A percentile compares a stretch with the other conserved stretches of the same genome.
phyloP scores from a whole-genome alignment of 2,113 vertebrate genomes.

The Eleginops maclovinus region DNA sequence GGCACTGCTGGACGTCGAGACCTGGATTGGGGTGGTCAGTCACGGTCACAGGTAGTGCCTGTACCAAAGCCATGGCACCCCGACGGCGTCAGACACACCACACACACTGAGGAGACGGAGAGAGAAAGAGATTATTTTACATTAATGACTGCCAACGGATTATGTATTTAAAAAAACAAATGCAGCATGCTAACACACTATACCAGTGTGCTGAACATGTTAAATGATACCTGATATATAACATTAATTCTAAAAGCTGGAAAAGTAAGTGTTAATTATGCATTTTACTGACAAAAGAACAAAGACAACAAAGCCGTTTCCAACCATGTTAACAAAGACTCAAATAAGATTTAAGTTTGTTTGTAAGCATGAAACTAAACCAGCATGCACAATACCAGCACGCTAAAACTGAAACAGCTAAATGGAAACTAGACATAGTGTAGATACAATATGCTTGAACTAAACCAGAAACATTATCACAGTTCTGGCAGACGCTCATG shows the following conservation, averaged over 20 bases:
- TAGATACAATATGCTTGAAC: neutral
- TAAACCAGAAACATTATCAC: neutral
- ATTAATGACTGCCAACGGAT: too few relatives aligned
- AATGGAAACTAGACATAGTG: neutral
- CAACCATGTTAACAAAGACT: too few relatives aligned
- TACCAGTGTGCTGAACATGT: too few relatives aligned
- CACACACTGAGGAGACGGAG: conserved; percentile 80
- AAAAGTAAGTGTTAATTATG: too few relatives aligned
- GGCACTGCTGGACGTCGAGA: conserved; percentile 79
- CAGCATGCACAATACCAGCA: neutral
- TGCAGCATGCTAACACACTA: too few relatives aligned
- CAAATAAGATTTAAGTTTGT: too few relatives aligned
- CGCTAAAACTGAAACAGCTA: neutral
- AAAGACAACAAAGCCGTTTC: too few relatives aligned
- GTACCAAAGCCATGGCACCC: conserved; percentile 93
- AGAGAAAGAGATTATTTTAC: conserved; percentile 25
- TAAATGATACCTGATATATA: too few relatives aligned
- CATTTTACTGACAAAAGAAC: too few relatives aligned
- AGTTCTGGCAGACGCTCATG: neutral
- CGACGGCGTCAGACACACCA: conserved; percentile 72
- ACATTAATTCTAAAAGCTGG: too few relatives aligned
- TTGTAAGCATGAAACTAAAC: too few relatives aligned
- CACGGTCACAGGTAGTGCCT: conserved; percentile 88
- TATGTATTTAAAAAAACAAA: too few relatives aligned
- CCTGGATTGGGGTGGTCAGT: conserved; percentile 88